Evolutionary conservation across 2,113 vertebrate species (phyloP), one percentile per base, ranked within the genome.

Genomic region (Baryphthengus martii): DNA sequence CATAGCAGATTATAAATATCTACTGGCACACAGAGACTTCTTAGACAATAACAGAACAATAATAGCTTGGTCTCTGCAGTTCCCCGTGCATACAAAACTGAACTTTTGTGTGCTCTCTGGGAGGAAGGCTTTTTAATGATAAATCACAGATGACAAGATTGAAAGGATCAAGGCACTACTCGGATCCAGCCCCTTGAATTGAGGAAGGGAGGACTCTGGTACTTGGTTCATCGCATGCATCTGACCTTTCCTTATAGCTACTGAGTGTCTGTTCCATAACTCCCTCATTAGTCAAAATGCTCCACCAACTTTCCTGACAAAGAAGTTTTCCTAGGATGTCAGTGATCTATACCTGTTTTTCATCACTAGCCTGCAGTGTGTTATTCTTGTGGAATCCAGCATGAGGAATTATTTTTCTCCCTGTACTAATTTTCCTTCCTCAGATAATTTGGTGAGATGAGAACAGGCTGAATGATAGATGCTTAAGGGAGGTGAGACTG

Each of bases 1-100:
- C 87, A 82, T 44, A 82, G 20, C 63, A 89, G 94, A 84, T 96
- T 97, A 96, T 93, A 92, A 93, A 92, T 93, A 93, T 95, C 95
- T 96, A 11, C 72, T 29, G 37, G 65, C 61, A 63, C 80, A 95
- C 88, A 92, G 76, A 78, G 61, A 49, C 56, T 75, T 50, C 56
- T 92, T n/a, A 81, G 52, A 92, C 95, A 94, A 95, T 87, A 76
- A 72, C 31, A 56, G 92, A 81, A 92, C 65, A 94, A 85, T 75
- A 89, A 72, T 0, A 0, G 39, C 83, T 84, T 0, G 0, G 52
- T 78, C 79, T 28, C 52, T 12, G 45, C 59, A 71, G 55, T 56
- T 92, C 35, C 26, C 26, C n/a, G 55, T 89, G 76, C 56, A 89
- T 35, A 78, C 49, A 90, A 86, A 90, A 58, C 76, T 56, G 61